Base-by-base conservation (phyloP, 1,140 invertebrate species). In the Tyrophagus putrescentiae region DNA sequence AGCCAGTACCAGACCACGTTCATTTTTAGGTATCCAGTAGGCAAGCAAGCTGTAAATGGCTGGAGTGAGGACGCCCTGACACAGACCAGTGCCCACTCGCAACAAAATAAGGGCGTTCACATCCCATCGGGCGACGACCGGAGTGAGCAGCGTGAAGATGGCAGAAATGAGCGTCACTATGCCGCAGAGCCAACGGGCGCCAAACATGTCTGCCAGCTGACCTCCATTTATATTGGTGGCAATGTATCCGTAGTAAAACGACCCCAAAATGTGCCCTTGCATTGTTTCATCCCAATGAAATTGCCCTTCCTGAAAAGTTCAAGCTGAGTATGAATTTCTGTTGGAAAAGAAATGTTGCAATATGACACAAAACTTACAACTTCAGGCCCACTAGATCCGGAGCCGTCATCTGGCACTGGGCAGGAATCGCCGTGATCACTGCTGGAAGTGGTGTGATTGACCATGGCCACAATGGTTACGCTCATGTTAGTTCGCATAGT, bases 381-480 rank as follows among this genome's bases (percentile, higher is more conserved):
- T n/a, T n/a, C n/a, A n/a, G n/a, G n/a, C n/a, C n/a, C n/a, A n/a
- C n/a, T n/a, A n/a, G n/a, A n/a, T n/a, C n/a, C n/a, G n/a, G n/a
- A n/a, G n/a, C n/a, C n/a, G n/a, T n/a, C n/a, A n/a, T n/a, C n/a
- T n/a, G n/a, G n/a, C n/a, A 48, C 31, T 29, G 45, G 45, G 31
- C 45, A 48, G 7, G 52, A 32, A 7, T 54, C 28, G 6, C 6
- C 7, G 9, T 39, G 52, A 6, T 6, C 28, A 54, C 23, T 31
- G 6, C 11, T 11, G 23, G 7, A 70, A 68, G 76, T 74, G 60
- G 45, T 54, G 25, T 7, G 6, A 21, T 84, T 79, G 67, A 93
- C 88, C 92, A 96, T 97, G 11, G 89, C 89, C 39, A 96, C 90
- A 65, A 97, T 93, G 13, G 91, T 91, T 32, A 96, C 87, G 4